These are phyloP conservation scores for Pseudorhiza aurosa DNA, from an alignment of 30 jellyfish, hydroid and myxozoan species.

Conservation along the genomic window DNA sequence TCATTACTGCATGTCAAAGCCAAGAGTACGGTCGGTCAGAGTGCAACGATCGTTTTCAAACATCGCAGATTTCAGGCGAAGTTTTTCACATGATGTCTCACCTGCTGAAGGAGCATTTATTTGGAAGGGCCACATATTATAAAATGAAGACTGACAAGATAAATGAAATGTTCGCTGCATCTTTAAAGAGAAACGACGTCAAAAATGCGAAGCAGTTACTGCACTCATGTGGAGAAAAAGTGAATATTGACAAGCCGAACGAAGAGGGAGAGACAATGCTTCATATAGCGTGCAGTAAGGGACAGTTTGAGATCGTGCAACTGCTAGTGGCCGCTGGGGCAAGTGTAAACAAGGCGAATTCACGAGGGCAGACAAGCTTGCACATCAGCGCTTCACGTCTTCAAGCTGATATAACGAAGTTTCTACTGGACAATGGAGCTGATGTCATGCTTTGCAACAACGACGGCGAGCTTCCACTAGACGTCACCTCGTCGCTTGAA, in stretches of 20 bases:
- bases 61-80: background rate
- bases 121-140: constrained; percentile 53
- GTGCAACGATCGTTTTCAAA: background rate
- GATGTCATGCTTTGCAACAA: constrained; percentile 40
- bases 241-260: constrained; percentile 31
- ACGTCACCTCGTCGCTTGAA: constrained; percentile 55
- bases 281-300: constrained; percentile 58
- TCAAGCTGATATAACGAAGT: constrained; percentile 22
- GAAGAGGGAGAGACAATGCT: constrained; percentile 40
- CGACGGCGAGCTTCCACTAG: constrained; percentile 63
- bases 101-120: background rate
- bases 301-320: constrained; percentile 33
- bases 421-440: constrained; percentile 63
- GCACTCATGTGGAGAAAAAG: constrained; percentile 19
- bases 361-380: constrained; percentile 51
- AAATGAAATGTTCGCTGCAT: constrained; percentile 8
- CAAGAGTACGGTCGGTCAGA: background rate
- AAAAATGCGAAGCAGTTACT: constrained; percentile 40
- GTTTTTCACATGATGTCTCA: background rate
- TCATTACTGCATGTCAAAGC: background rate
- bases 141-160: constrained; percentile 36
- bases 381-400: constrained; percentile 48
- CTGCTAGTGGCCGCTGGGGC: constrained; percentile 60
- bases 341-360: constrained; percentile 11
- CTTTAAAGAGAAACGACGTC: constrained; percentile 46